Base-by-base conservation (phyloP, 2,888 invertebrate species). In the Campoplex nolae region DNA sequence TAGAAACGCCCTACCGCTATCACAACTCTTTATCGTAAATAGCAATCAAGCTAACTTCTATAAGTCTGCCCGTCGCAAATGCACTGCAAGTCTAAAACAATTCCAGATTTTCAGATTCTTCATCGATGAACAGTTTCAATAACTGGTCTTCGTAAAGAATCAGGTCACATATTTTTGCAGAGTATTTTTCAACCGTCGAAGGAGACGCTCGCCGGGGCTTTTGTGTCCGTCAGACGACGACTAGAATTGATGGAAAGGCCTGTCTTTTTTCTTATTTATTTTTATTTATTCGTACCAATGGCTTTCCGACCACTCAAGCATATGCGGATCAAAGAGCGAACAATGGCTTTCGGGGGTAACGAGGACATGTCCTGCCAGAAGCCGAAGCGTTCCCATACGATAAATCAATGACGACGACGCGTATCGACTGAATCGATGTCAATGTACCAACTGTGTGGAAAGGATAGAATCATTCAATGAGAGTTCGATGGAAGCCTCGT, bases 291-390 rank as follows among this genome's bases (percentile, higher is more conserved):
- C 35, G 54, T 35, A 16, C 42, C 70, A 11, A 70, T 70, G 78
- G 42, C 28, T 56, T n/a, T 3, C 58, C 70, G 45, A 58, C 32
- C 45, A 58, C 35, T 45, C 32, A 45, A 58, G 65, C 51, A 70
- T 70, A 88, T 83, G 75, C 83, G 85, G 89, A 89, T 90, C 89
- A 88, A 88, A 84, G 88, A 78, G 58, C 23, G 89, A 87, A 89
- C 90, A 90, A 88, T 90, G 89, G 89, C 89, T 88, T 90, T 90
- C 89, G 88, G 89, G 88, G 89, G 89, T 91, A 91, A 92, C 90
- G 91, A 91, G 91, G 90, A 90, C 91, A 89, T 90, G 90, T 90
- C 88, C 88, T 84, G 79, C 78, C 71, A 76, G 81, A 86, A 45
- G n/a, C 45, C 89, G 89, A 87, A 85, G 56, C 74, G 51, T 79